Conservation (phyloP, 37 sponge, comb jelly and placozoan species). For the Axinella damicornis region DNA sequence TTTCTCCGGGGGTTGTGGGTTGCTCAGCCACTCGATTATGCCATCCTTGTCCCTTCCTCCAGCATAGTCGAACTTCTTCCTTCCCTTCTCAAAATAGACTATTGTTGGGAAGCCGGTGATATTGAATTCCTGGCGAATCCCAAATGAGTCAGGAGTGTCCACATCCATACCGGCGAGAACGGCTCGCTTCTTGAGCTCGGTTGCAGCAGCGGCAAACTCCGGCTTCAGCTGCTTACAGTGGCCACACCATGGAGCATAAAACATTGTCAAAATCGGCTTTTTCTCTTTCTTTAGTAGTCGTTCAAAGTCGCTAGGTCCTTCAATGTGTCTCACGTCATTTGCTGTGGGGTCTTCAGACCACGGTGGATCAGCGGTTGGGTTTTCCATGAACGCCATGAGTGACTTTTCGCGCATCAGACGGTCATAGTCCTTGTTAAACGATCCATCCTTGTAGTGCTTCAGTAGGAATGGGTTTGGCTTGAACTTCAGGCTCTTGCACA, state of each 20-base stretch:
- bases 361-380: slow-evolving; percentile 88
- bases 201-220: slow-evolving; percentile 89
- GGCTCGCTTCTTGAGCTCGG: slow-evolving; percentile 65
- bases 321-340: slow-evolving; percentile 79
- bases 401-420: slow-evolving; percentile 67
- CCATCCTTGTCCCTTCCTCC: slow-evolving; percentile 73
- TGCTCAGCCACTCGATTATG: slow-evolving; percentile 80
- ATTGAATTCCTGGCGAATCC: slow-evolving; percentile 73
- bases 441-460: slow-evolving; percentile 91
- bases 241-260: slow-evolving; percentile 99
- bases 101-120: slow-evolving; percentile 95
- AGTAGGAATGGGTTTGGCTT: slow-evolving; percentile 43
- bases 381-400: slow-evolving; percentile 77
- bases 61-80: slow-evolving; percentile 56
- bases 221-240: slow-evolving; percentile 94
- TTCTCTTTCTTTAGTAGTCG: slow-evolving; percentile 74
- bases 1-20: slow-evolving; percentile 59
- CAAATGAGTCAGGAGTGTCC: slow-evolving; percentile 71
- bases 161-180: slow-evolving; percentile 93
- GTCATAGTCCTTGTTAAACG: slow-evolving; percentile 94
- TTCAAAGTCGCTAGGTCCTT: slow-evolving; percentile 47
- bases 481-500: slow-evolving; percentile 90
- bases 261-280: slow-evolving; percentile 86
- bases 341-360: slow-evolving; percentile 93
- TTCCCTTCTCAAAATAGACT: slow-evolving; percentile 85